Base-by-base conservation (phyloP, 2,888 invertebrate species). In the Acanthopleura granulata region DNA sequence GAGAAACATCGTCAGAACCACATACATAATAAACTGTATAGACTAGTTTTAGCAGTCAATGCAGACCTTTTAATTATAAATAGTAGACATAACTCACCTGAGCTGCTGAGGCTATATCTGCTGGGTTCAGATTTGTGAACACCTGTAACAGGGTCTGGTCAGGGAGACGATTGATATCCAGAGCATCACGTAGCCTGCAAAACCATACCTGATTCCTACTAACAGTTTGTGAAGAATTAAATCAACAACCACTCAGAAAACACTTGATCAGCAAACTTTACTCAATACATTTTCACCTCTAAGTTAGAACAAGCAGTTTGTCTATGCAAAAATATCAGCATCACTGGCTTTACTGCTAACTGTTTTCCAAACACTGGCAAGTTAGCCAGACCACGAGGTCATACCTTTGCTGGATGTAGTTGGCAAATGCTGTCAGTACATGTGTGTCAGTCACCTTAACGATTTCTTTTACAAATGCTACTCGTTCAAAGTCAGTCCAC, bases 401-500 rank as follows among this genome's bases (percentile, higher is more conserved):
- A 74, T 72, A 85, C 85, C 83, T 83, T 66, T 83, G 78, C 22
- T 79, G 76, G 30, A 88, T 81, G 76, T 88, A 85, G 29, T 82
- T 80, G 51, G 83, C 81, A 22, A 88, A 74, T 57, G 83, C 82
- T 78, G 82, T 85, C 11, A 88, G 78, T 18, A 87, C 81, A 30
- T 84, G 84, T 22, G 83, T 74, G 14, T 76, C 76, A 75, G 86
- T 85, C 49, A 86, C 72, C 74, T 87, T 87, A 40, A 87, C 76
- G 16, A 88, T 74, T 71, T 86, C 86, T 51, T 83, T 83, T 27
- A 88, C 75, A 49, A 88, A 74, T 1, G 78, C 81, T 29, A 88
- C 82, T 73, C 83, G 84, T 78, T 89, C 89, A 81, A 81, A 84
- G 29, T 86, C 86, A 72, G 87, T 83, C 89, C 88, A 88, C 51